Base-by-base conservation (phyloP, 2,797 vertebrate species). In the Discoglossus pictus region DNA sequence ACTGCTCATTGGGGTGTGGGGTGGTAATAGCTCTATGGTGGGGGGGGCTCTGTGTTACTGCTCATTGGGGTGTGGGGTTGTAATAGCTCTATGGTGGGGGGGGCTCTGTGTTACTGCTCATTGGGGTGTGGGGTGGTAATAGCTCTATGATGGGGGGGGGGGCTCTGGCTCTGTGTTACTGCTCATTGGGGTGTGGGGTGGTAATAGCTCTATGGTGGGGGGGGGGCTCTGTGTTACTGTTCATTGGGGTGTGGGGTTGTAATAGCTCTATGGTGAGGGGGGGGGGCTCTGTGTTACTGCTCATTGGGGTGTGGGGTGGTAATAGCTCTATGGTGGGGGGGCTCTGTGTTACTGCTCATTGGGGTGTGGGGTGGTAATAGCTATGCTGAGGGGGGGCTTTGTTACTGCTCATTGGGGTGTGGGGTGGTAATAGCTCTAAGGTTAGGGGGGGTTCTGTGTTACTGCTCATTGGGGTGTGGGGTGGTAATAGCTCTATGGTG, bases 91-190 rank as follows among this genome's bases (percentile, higher is more conserved):
- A 39, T 39, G 47, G 44, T 10, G 64, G 43, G 27, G 4, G n/a
- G n/a, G n/a, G n/a, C n/a, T n/a, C n/a, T 43, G 55, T 52, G 15
- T 31, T 35, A 34, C 53, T 53, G 47, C 46, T 48, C n/a, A 34
- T 31, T 38, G 16, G 24, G 64, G n/a, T n/a, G n/a, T n/a, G n/a
- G n/a, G n/a, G n/a, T n/a, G n/a, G n/a, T n/a, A n/a, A n/a, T n/a
- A n/a, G n/a, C n/a, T n/a, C n/a, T n/a, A n/a, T n/a, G n/a, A n/a
- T n/a, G n/a, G n/a, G n/a, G n/a, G n/a, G 42, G 18, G 31, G 50
- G 18, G 47, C n/a, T n/a, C n/a, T n/a, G 20, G n/a, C 27, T 38
- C 20, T 21, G 35, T 27, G 38, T 21, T 54, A 16, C 18, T 38
- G 18, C 12, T 39, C 27, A 39, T 24, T 31, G 18, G 47, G 43